A percentile compares a stretch with the other conserved stretches of the same genome.
phyloP scores from a whole-genome alignment of 2,888 invertebrate genomes.

The Troglohyphantes excavatus region DNA sequence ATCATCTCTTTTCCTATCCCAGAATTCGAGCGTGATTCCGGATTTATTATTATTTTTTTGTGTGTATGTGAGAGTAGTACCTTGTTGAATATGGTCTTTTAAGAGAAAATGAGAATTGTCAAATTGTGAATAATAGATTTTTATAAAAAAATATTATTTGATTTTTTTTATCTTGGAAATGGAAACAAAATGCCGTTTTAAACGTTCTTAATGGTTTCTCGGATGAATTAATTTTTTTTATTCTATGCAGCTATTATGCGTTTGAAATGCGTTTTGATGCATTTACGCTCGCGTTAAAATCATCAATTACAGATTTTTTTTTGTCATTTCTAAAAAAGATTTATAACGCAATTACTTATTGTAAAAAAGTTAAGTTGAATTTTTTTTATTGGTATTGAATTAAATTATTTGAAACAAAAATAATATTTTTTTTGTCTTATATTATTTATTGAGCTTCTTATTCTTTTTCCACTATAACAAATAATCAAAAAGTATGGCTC shows the following conservation, averaged over 20 bases:
- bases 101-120: background rate
- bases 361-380: too few species aligned
- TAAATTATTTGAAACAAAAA: too few species aligned
- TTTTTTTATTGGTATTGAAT: too few species aligned
- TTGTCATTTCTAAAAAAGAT: background rate
- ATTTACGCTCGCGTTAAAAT: background rate
- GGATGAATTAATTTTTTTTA: background rate
- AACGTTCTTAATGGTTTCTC: slow-evolving; percentile 8
- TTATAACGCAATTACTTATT: background rate
- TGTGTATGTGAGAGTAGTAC: too few species aligned
- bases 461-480: too few species aligned
- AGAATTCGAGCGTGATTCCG: background rate
- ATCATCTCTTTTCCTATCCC: background rate
- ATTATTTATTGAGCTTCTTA: too few species aligned
- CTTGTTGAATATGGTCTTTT: background rate
- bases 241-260: background rate
- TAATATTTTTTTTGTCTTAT: too few species aligned
- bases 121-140: background rate
- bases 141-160: background rate
- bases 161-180: background rate
- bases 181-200: background rate
- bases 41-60: background rate
- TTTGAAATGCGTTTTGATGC: background rate
- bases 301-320: background rate
- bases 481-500: too few species aligned